These are phyloP conservation scores for Taphrorychus bicolor DNA, from an alignment of 2,888 invertebrate genomes.

Conservation along the genomic window DNA sequence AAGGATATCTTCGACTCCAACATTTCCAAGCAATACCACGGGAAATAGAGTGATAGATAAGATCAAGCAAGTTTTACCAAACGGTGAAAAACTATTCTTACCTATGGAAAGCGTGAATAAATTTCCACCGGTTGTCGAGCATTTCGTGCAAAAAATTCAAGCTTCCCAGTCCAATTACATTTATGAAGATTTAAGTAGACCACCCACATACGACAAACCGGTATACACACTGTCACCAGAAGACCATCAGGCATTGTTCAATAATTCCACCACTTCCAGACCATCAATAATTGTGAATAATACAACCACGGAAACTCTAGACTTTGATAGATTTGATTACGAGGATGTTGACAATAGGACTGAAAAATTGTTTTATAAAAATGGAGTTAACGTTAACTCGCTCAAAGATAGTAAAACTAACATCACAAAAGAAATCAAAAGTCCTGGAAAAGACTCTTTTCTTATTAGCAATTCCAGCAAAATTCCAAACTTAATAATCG, in stretches of 20 bases:
- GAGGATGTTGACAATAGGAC: constrained; percentile 43
- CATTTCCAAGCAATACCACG: not conserved
- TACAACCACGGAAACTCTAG: not conserved
- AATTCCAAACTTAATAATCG: too few species aligned
- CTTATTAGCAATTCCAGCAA: too few species aligned
- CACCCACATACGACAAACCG: constrained; percentile 56
- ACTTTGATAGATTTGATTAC: constrained; percentile 39
- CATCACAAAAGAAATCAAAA: too few species aligned
- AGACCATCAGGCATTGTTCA: constrained; percentile 33
- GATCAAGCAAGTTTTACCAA: not conserved
- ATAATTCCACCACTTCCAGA: not conserved
- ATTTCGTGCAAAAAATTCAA: constrained; percentile 73
- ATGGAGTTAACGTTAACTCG: too few species aligned
- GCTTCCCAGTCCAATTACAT: constrained; percentile 72
- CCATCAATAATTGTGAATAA: not conserved
- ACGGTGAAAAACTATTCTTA: constrained; percentile 10
- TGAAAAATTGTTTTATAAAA: constrained; percentile 41
- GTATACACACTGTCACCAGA: constrained; percentile 49
- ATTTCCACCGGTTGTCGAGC: constrained; percentile 74
- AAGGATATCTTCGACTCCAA: not conserved
- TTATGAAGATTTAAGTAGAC: constrained; percentile 64
- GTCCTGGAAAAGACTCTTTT: too few species aligned
- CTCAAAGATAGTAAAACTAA: too few species aligned
- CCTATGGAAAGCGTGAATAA: constrained; percentile 54
- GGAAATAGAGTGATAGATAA: not conserved